Conservation (phyloP, 1,140 invertebrate species). For the Drosophila bipectinata region DNA sequence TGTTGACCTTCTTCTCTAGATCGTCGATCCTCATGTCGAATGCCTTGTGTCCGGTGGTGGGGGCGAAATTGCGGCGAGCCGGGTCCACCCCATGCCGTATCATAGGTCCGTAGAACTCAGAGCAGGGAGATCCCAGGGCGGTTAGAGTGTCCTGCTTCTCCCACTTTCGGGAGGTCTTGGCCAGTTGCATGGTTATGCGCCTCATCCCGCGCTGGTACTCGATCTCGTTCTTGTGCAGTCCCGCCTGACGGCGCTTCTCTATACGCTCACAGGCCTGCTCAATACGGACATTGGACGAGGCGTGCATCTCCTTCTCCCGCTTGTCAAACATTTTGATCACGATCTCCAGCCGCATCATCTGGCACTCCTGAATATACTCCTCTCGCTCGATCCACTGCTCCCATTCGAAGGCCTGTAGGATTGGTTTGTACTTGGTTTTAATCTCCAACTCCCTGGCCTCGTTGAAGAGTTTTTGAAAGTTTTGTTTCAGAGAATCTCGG, state of each 20-base stretch:
- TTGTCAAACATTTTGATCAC: slow-evolving; percentile 84
- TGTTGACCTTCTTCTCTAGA: slow-evolving; percentile 66
- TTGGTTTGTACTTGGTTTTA: slow-evolving; percentile 39
- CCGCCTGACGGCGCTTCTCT: slow-evolving; percentile 78
- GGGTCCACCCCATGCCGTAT: slow-evolving; percentile 85
- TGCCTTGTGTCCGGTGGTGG: slow-evolving; percentile 47
- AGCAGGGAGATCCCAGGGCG: slow-evolving; percentile 84
- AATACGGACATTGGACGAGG: slow-evolving; percentile 81
- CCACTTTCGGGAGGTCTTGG: slow-evolving; percentile 61
- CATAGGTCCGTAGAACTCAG: slow-evolving; percentile 85
- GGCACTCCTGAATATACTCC: slow-evolving; percentile 86
- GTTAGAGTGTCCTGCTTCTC: slow-evolving; percentile 84
- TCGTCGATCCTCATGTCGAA: slow-evolving; percentile 79
- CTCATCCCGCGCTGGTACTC: slow-evolving; percentile 78
- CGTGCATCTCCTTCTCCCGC: slow-evolving; percentile 76
- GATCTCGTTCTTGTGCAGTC: slow-evolving; percentile 80
- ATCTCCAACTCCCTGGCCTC: slow-evolving; percentile 32
- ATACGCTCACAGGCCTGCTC: slow-evolving; percentile 78
- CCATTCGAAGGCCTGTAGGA: slow-evolving; percentile 82
- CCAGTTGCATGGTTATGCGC: slow-evolving; percentile 38
- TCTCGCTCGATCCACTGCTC: slow-evolving; percentile 80
- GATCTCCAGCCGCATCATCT: slow-evolving; percentile 85
- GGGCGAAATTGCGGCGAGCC: slow-evolving; percentile 77
- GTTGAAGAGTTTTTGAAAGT: slow-evolving; percentile 38
- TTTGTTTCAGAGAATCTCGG: slow-evolving; percentile 55